Evolutionary conservation across 2,113 vertebrate species (phyloP).

Genomic region (Nothocercus nigrocapillus): DNA sequence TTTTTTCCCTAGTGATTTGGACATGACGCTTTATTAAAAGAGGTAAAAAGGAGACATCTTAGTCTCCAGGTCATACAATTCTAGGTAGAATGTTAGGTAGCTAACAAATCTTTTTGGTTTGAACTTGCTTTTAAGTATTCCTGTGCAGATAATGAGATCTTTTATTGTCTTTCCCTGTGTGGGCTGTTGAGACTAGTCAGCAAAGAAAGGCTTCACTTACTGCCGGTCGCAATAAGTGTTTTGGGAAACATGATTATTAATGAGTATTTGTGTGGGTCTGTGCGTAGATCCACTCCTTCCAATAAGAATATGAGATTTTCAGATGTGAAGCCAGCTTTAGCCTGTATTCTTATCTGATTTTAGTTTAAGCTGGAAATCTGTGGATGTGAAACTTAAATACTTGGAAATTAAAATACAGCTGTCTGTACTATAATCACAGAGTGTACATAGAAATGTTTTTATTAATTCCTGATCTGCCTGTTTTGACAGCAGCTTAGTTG

Average conservation of each 20-base stretch:
- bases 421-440: slow-evolving; percentile 34
- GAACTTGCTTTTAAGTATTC: neutral
- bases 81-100: neutral
- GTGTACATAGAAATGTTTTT: slow-evolving; percentile 29
- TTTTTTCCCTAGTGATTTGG: neutral
- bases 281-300: neutral
- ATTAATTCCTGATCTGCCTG: slow-evolving; percentile 62
- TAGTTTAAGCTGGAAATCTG: neutral
- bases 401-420: slow-evolving; percentile 52
- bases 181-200: neutral
- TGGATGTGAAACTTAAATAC: neutral
- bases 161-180: neutral
- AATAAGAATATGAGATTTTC: slow-evolving; percentile 15
- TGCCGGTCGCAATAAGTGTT: neutral
- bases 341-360: slow-evolving; percentile 2
- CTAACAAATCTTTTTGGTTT: neutral
- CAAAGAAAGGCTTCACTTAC: neutral
- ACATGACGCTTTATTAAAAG: neutral
- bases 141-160: neutral
- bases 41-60: neutral
- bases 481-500: slow-evolving; percentile 65
- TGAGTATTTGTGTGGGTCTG: neutral
- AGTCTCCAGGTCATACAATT: neutral
- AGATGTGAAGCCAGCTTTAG: slow-evolving; percentile 22
- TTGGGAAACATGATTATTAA: neutral